Evolutionary conservation across 2,888 invertebrate species (phyloP).

Genomic region (Microctonus aethiopoides): DNA sequence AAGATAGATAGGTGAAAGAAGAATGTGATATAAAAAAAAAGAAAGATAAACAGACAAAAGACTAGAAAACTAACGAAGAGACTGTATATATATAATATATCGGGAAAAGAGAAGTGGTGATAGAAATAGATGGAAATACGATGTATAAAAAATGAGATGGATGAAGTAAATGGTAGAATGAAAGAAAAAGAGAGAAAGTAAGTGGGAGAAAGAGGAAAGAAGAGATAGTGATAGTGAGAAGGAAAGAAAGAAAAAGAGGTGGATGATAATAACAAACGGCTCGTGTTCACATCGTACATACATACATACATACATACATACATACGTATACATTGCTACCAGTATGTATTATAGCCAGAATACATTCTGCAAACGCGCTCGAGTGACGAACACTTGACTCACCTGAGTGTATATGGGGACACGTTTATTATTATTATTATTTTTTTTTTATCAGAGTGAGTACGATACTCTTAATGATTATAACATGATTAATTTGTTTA

Average conservation of each 20-base stretch:
- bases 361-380: conserved; percentile 9
- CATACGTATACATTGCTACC: too few species aligned
- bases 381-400: conserved; percentile 34
- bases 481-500: not conserved
- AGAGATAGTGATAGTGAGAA: not conserved
- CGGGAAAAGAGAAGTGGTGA: not conserved
- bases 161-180: not conserved
- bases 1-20: not conserved
- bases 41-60: conserved; percentile 17
- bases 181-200: not conserved
- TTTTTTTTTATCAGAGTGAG: not conserved
- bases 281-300: conserved; percentile 23
- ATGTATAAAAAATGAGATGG: too few species aligned
- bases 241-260: not conserved
- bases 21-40: not conserved
- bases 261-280: conserved; percentile 32
- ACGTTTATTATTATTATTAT: not conserved
- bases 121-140: not conserved
- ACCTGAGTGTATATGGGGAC: not conserved
- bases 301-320: conserved; percentile 5
- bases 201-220: too few species aligned
- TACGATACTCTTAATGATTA: not conserved
- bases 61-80: conserved; percentile 8
- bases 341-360: conserved; percentile 20
- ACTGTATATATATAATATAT: not conserved